Base-by-base conservation (phyloP, 2,797 vertebrate genomes). In the Scolopax rusticola region DNA sequence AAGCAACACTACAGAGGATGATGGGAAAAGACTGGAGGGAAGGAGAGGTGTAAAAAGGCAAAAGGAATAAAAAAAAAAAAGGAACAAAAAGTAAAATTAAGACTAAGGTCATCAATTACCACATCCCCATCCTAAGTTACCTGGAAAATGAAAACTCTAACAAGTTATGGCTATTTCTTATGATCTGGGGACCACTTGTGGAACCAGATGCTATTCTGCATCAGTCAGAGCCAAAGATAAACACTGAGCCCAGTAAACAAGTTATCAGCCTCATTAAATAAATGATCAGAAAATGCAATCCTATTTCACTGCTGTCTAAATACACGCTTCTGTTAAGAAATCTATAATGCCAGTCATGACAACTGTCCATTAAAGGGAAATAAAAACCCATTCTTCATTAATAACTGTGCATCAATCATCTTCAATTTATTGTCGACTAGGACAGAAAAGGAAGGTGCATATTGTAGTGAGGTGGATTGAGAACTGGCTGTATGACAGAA, bases 241-340 rank as follows among this genome's bases (percentile, higher is more conserved):
- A 84, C 43, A 78, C 33, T 73, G 38, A 65, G 78, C 32, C 65
- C 73, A 64, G 59, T 28, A 87, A 92, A 91, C 38, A 87, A 87
- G 53, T 81, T 82, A 94, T 69, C 77, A 95, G 47, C 32, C 38
- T 65, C 60, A 90, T 79, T 65, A 93, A 92, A 90, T 84, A 84
- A 87, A 73, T 54, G 6, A 82, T 75, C 25, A 86, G 54, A 84
- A 92, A 93, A 87, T 21, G 32, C 53, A 90, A 73, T 40, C 30
- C 53, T 80, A 61, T 57, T 51, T 94, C 77, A 65, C 14, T 76
- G 40, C n/a, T 79, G 50, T 27, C 70, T 87, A 30, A 81, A 84
- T 17, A 73, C 14, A 78, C 41, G 43, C 19, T 80, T 61, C 74
- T 2, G 9, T 45, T 85, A 83, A 83, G 57, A 85, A 86, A 77